Evolutionary conservation across 2,113 vertebrate species (phyloP).

Genomic region (Pseudolaguvia tuberculata): DNA sequence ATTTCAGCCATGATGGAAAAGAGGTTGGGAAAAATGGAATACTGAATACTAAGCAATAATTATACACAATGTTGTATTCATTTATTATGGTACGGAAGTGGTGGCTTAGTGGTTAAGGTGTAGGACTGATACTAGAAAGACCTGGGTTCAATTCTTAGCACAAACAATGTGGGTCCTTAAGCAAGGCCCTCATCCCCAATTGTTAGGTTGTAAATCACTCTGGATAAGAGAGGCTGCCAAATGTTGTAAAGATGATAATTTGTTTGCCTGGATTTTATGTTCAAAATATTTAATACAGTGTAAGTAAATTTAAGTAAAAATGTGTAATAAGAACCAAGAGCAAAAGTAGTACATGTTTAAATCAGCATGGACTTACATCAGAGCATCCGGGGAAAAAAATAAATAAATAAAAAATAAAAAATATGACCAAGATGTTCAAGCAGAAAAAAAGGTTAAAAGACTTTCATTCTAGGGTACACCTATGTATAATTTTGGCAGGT

Average conservation of each 20-base stretch:
- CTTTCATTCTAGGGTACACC: conserved; percentile 9
- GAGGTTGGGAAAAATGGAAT: neutral
- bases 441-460: conserved; percentile 16
- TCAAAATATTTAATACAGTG: neutral
- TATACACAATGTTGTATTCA: neutral
- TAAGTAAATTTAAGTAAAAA: neutral
- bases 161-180: too few species aligned
- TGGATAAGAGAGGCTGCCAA: too few species aligned
- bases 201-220: too few species aligned
- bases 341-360: neutral
- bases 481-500: conserved; percentile 10
- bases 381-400: too few species aligned
- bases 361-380: neutral
- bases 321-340: neutral
- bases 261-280: neutral
- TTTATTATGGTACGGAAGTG: neutral
- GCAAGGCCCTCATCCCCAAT: too few species aligned
- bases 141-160: too few species aligned
- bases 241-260: too few species aligned
- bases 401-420: too few species aligned
- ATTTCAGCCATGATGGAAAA: neutral
- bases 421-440: too few species aligned
- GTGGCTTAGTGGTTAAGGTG: too few species aligned
- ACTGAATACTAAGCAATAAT: neutral
- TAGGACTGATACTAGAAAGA: too few species aligned